phyloP scores from a whole-genome alignment of 2,888 invertebrate species.

The Tachina lurida region DNA sequence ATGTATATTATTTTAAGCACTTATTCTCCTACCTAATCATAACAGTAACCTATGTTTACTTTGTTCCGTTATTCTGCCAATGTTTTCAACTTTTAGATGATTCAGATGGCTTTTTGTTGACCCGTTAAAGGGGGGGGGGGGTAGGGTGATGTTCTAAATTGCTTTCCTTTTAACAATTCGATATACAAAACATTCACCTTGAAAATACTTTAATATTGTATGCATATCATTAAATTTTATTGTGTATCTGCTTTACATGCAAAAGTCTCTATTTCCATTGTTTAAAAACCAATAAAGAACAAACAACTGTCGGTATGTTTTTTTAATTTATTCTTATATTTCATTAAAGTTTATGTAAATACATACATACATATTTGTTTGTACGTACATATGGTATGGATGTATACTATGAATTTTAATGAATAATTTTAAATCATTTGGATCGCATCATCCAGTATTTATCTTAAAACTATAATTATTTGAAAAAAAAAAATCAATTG shows the following conservation, averaged over 20 bases:
- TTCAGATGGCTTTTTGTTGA: not conserved
- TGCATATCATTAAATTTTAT: constrained; percentile 43
- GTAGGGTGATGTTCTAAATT: too few relatives aligned
- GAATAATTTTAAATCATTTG: constrained; percentile 8
- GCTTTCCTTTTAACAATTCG: not conserved
- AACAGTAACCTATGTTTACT: too few relatives aligned
- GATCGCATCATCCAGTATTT: constrained; percentile 5
- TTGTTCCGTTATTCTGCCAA: too few relatives aligned
- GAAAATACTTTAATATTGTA: constrained; percentile 16
- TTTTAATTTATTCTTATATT: constrained; percentile 17
- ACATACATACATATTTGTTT: not conserved
- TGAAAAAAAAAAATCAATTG: not conserved
- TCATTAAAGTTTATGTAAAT: constrained; percentile 1
- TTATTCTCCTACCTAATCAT: too few relatives aligned
- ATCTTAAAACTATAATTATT: not conserved
- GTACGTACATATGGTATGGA: not conserved
- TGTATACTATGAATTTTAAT: constrained; percentile 16
- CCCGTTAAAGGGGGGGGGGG: too few relatives aligned
- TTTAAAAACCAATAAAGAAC: constrained; percentile 5
- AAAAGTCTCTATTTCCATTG: not conserved
- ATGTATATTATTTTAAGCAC: too few relatives aligned
- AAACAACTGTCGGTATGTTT: not conserved
- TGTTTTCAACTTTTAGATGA: too few relatives aligned
- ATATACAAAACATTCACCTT: constrained; percentile 32
- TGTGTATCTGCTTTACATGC: constrained; percentile 9